Percentiles rank a stretch among this genome's conserved stretches.
Conservation (phyloP, 2,797 vertebrate genomes). For the Darevskia mixta region DNA sequence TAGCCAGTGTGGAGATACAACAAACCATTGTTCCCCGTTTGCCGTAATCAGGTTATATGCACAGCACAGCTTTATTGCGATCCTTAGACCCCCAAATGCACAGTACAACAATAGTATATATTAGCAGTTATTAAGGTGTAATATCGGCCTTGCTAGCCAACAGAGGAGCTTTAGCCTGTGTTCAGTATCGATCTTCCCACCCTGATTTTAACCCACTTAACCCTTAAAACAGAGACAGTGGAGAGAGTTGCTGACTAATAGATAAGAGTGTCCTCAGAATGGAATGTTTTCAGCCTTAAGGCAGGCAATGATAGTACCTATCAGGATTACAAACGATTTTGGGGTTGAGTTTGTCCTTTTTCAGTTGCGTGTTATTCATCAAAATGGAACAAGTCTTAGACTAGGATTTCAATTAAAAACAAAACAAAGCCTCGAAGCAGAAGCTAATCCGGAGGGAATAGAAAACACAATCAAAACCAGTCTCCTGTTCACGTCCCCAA, state of each 20-base stretch:
- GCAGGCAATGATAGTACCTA: rapidly evolving
- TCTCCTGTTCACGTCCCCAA: not conserved
- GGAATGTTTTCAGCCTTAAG: conserved; percentile 15
- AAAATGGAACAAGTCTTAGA: conserved; percentile 1
- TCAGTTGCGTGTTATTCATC: not conserved
- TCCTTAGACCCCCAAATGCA: too few species aligned
- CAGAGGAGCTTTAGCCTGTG: not conserved
- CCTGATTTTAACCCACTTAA: conserved; percentile 18
- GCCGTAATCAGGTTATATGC: not conserved
- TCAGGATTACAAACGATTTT: not conserved
- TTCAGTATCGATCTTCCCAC: not conserved
- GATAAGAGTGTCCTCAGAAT: not conserved
- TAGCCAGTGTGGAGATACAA: not conserved
- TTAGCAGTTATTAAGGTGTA: too few species aligned
- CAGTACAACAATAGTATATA: too few species aligned
- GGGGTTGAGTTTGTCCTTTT: not conserved
- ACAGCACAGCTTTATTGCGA: too few species aligned
- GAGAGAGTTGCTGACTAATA: not conserved
- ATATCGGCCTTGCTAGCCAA: too few species aligned
- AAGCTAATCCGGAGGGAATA: not conserved
- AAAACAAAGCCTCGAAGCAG: not conserved
- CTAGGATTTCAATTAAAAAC: not conserved
- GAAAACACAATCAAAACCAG: conserved; percentile 1
- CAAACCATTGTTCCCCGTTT: not conserved
- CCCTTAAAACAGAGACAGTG: not conserved